Base-by-base conservation (phyloP, 2,797 vertebrate species). In the Galagoides demidoff region DNA sequence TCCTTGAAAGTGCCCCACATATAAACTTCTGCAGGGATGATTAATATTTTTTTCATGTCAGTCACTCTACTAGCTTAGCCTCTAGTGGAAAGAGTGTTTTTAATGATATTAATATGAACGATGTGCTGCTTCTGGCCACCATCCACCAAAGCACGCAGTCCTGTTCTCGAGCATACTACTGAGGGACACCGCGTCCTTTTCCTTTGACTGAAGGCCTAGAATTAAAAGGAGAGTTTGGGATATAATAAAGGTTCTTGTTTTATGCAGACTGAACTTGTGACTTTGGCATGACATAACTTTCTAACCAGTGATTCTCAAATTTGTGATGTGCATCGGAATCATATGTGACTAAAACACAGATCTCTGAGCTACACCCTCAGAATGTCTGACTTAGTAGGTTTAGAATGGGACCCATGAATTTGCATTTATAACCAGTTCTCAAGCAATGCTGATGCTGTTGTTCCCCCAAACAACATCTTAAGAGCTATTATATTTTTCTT, bases 91-190 rank as follows among this genome's bases (percentile, higher is more conserved):
- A 71, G 85, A 39, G 59, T 71, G 27, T 88, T 97, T 96, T 88
- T 85, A 82, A 70, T 68, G 70, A 76, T 85, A 52, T 91, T 94
- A 91, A 61, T 91, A 45, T 89, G 87, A 88, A 76, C 0, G 5
- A 29, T 71, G 64, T 94, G 43, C 68, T 82, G 27, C 85, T 95
- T 84, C 84, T 92, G 81, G 88, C 87, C 68, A 96, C 43, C 82
- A 90, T 10, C 22, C 68, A 70, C 27, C 49, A 73, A 87, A 87
- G 76, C 57, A 34, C 19, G 45, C 16, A 31, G 5, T 88, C 82
- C 37, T 59, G 6, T 63, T 93, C 82, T 90, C 76, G 31, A 23
- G 73, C 83, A 39, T 11, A 22, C 27, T 57, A 81, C 8, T 73
- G 61, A 59, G 45, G 73, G 37, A 34, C 10, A 76, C 7, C 20